Evolutionary conservation across 2,113 vertebrate genomes (phyloP), one percentile per base, ranked within the genome.

Genomic region (Menura novaehollandiae): DNA sequence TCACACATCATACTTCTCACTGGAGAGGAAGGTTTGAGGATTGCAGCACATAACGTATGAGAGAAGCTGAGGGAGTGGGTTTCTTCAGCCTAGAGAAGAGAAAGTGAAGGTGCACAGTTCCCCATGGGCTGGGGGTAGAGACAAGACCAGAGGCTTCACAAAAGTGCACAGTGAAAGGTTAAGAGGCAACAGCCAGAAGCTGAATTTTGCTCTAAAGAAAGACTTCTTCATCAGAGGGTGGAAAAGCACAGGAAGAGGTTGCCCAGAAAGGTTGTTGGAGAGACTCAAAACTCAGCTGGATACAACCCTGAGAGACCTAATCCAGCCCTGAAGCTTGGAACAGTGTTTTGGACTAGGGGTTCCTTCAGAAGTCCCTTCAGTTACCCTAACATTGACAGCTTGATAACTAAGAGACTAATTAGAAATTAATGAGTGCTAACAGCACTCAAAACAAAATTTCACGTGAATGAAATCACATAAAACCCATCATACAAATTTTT

Each of bases 401-500:
- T 0, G 1, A 49, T 52, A 64, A 73, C 15, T 41, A 69, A 66
- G 63, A 62, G 4, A 26, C 14, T 55, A 52, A 51, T 12, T 10
- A 81, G 66, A 58, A 89, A 82, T 49, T 46, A 51, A 49, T 51
- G 28, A 77, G 73, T 2, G 3, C 46, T 67, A 87, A 35, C 30
- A 93, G 44, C 12, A 55, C 26, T 35, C 44, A 64, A 78, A 56
- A 13, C 15, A 80, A 78, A 66, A 78, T 55, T 63, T 75, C 44
- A 55, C n/a, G 43, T 10, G 5, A 88, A 66, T 47, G 6, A 64
- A 79, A 76, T 62, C 0, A n/a, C 0, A 0, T 21, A 81, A 80
- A 77, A 23, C 7, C 11, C 30, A 74, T 24, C 9, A 27, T 17
- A 71, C 1, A 44, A 18, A 7, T 43, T 39, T 28, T 6, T 0